These are phyloP conservation scores for Cavia porcellus DNA, from an alignment of 2,113 vertebrate genomes.

Conservation along the genomic window DNA sequence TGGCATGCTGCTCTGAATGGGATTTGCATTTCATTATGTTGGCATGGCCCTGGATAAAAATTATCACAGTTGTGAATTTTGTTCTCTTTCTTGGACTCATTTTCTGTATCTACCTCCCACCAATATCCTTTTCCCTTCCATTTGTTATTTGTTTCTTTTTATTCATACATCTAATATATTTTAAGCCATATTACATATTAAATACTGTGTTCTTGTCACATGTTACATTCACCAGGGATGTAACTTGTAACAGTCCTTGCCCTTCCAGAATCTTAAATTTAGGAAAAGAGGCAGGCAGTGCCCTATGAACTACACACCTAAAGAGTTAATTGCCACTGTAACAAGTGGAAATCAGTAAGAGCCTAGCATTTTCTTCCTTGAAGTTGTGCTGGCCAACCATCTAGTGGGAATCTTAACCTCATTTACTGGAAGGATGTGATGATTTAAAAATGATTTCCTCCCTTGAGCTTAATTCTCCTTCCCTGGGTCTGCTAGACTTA, in stretches of 20 bases:
- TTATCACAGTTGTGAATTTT: neutral
- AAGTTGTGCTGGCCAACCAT: fast-evolving
- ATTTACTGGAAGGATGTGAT: neutral
- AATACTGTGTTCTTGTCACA: neutral
- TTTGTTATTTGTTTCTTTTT: neutral
- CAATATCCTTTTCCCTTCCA: neutral
- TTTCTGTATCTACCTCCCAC: neutral
- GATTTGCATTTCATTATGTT: neutral
- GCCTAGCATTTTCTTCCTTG: neutral
- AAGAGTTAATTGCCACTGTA: neutral
- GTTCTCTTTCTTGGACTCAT: neutral
- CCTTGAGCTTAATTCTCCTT: neutral
- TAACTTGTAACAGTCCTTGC: neutral
- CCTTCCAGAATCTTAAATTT: neutral
- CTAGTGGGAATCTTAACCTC: neutral
- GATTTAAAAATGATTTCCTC: neutral
- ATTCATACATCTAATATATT: neutral
- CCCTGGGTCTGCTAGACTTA: neutral
- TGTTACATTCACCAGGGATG: neutral
- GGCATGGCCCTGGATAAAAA: fast-evolving
- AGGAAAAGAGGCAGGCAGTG: neutral
- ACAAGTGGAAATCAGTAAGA: fast-evolving
- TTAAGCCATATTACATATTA: neutral
- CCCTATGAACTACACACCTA: fast-evolving
- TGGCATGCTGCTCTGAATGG: neutral